Evolutionary conservation across 2,888 invertebrate genomes (phyloP).

Genomic region (Drosophila ochracea): DNA sequence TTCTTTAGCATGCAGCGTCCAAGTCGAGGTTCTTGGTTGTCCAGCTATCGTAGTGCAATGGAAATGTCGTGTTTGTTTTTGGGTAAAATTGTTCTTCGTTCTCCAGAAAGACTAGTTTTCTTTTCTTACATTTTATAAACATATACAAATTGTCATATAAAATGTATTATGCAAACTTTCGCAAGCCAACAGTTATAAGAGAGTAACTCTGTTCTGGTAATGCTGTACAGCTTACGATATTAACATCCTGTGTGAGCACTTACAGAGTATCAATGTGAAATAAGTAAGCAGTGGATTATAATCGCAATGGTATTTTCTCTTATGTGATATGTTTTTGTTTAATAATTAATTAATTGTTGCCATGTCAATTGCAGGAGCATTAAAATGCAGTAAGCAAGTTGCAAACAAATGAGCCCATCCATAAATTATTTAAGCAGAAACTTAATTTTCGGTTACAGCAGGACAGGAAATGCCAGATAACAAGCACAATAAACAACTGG

Average conservation of each 20-base stretch:
- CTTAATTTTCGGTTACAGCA: slow-evolving; percentile 62
- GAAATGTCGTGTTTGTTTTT: no score
- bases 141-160: neutral
- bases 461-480: slow-evolving; percentile 51
- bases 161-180: neutral
- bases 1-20: neutral
- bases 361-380: slow-evolving; percentile 33
- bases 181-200: neutral
- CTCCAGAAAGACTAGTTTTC: neutral
- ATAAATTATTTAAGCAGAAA: slow-evolving; percentile 68
- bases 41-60: no score
- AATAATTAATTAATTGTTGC: slow-evolving; percentile 63
- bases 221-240: slow-evolving; percentile 1
- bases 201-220: neutral
- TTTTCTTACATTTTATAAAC: neutral
- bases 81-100: neutral
- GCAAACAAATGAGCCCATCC: slow-evolving; percentile 53
- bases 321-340: slow-evolving; percentile 29
- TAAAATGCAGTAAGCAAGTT: slow-evolving; percentile 22
- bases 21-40: neutral
- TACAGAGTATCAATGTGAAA: slow-evolving; percentile 7
- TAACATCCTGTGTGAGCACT: slow-evolving; percentile 4
- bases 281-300: slow-evolving; percentile 1
- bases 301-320: slow-evolving; percentile 13
- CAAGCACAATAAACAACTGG: slow-evolving; percentile 9